phyloP scores from a whole-genome alignment of 2,797 vertebrate species.

The Muscicapa striata region DNA sequence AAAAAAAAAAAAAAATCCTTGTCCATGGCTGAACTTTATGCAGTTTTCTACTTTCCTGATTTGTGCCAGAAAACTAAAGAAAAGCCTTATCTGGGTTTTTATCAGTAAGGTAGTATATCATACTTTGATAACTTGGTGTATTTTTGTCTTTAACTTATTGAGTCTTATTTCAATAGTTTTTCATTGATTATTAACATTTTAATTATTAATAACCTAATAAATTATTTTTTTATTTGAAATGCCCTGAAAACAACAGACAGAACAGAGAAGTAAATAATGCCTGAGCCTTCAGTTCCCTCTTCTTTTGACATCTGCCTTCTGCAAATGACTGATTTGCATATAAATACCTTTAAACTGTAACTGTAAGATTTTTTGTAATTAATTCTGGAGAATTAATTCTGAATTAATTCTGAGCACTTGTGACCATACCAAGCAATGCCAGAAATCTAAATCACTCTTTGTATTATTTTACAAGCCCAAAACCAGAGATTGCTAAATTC shows the following conservation, averaged over 20 bases:
- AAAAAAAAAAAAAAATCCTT: background rate
- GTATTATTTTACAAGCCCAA: background rate
- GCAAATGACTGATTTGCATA: background rate
- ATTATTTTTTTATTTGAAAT: background rate
- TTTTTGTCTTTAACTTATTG: background rate
- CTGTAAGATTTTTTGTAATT: background rate
- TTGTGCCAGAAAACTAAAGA: background rate
- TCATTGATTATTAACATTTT: background rate
- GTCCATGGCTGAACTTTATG: background rate
- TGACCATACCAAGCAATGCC: background rate
- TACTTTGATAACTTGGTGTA: background rate
- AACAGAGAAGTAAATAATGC: background rate
- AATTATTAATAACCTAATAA: background rate
- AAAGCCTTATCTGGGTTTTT: background rate
- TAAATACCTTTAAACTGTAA: background rate
- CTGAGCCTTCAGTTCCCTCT: background rate
- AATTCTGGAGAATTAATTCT: background rate
- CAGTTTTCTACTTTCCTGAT: background rate
- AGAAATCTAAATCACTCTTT: background rate
- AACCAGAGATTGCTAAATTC: background rate
- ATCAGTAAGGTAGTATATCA: background rate
- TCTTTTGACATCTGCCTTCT: background rate
- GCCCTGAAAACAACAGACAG: background rate
- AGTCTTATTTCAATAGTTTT: background rate
- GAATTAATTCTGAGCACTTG: background rate